Evolutionary conservation across 2,113 vertebrate genomes (phyloP).

Genomic region (Diadophis punctatus): DNA sequence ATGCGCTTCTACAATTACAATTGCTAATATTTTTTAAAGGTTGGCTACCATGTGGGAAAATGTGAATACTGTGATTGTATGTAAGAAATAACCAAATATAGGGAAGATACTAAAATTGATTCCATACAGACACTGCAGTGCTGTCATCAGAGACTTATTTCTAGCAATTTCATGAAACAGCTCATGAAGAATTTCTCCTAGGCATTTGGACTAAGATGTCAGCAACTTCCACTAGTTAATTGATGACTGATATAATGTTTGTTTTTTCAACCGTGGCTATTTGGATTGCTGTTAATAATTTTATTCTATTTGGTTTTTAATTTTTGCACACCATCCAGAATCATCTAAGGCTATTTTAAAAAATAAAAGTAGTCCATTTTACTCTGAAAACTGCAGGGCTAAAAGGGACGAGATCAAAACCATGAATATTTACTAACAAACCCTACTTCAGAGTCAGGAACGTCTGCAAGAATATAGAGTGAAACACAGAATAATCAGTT

Average conservation of each 20-base stretch:
- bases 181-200: neutral
- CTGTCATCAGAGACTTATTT: neutral
- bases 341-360: neutral
- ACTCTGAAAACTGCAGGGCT: neutral
- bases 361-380: neutral
- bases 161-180: neutral
- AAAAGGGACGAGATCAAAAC: neutral
- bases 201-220: neutral
- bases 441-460: neutral
- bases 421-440: neutral
- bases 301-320: neutral
- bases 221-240: neutral
- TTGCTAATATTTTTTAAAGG: neutral
- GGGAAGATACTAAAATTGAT: neutral
- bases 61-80: neutral
- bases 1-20: neutral
- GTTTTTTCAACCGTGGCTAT: neutral
- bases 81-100: neutral
- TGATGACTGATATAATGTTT: neutral
- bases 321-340: neutral
- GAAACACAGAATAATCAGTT: neutral
- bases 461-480: neutral
- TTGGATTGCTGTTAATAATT: neutral
- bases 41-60: neutral
- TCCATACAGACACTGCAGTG: neutral